Percentiles rank a stretch among this genome's conserved stretches.
Evolutionary conservation across 2,113 vertebrate genomes (phyloP).

Genomic region (Dryoscopus gambensis): DNA sequence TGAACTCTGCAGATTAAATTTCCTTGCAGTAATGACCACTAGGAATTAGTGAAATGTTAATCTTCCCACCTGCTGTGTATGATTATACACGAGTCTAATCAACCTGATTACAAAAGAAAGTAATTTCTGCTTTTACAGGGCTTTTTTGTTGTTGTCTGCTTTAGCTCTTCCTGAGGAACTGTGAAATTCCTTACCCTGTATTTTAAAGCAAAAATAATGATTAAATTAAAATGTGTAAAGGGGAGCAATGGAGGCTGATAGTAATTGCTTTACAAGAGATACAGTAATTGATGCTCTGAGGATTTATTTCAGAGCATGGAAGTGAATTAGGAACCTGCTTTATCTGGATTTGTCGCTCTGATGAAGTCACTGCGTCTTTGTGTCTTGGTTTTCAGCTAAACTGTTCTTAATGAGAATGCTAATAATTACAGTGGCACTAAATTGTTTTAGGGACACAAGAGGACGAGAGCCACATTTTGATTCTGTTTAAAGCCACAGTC

Average conservation of each 20-base stretch:
- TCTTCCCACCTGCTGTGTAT: slow-evolving; percentile 53
- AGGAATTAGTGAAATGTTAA: slow-evolving; percentile 65
- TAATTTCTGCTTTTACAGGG: slow-evolving; percentile 1
- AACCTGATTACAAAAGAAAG: slow-evolving; percentile 49
- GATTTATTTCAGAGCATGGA: slow-evolving; percentile 65
- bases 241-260: slow-evolving; percentile 11
- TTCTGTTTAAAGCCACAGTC: neutral
- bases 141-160: neutral
- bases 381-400: slow-evolving; percentile 59
- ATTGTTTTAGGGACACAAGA: slow-evolving; percentile 30
- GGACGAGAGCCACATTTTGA: slow-evolving; percentile 6
- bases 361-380: slow-evolving; percentile 40
- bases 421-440: slow-evolving; percentile 52
- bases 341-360: slow-evolving; percentile 57
- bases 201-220: slow-evolving; percentile 60
- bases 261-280: slow-evolving; percentile 65
- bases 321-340: slow-evolving; percentile 59
- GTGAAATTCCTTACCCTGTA: neutral
- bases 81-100: slow-evolving; percentile 57
- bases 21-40: slow-evolving; percentile 50
- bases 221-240: slow-evolving; percentile 57
- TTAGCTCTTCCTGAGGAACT: neutral
- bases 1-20: slow-evolving; percentile 26
- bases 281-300: slow-evolving; percentile 65
- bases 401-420: slow-evolving; percentile 65